phyloP scores from a whole-genome alignment of 1,140 invertebrate species.

The Calephelis nemesis region DNA sequence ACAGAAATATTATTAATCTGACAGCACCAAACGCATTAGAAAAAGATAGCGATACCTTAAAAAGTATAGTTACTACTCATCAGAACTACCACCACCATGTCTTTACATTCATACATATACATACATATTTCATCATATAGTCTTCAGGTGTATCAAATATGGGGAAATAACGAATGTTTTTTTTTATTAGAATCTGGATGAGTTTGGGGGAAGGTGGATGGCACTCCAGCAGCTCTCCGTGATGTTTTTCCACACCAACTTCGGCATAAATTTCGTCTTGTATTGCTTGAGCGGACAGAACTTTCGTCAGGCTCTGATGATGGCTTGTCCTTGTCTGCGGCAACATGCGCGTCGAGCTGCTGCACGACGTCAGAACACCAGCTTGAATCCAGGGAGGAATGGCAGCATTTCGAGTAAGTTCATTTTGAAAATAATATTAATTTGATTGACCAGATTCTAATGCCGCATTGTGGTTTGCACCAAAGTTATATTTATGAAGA shows the following conservation, averaged over 20 bases:
- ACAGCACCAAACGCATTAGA: too few species aligned
- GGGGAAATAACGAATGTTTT: not conserved
- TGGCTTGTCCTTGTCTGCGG: conserved; percentile 42
- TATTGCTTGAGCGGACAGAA: conserved; percentile 91
- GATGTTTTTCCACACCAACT: conserved; percentile 87
- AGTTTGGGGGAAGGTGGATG: conserved; percentile 55
- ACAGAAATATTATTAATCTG: too few species aligned
- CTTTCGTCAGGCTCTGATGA: conserved; percentile 83
- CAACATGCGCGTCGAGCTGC: conserved; percentile 25
- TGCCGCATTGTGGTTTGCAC: too few species aligned
- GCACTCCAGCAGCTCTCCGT: conserved; percentile 81
- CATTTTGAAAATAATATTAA: too few species aligned
- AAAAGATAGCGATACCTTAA: too few species aligned
- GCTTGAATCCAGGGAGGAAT: conserved; percentile 28
- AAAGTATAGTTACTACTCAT: too few species aligned
- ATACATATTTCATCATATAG: conserved; percentile 3
- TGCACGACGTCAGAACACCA: conserved; percentile 32
- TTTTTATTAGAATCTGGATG: conserved; percentile 32
- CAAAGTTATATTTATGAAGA: too few species aligned
- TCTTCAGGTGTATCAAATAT: not conserved
- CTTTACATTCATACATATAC: not conserved
- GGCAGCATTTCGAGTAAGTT: conserved; percentile 55
- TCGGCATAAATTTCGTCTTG: conserved; percentile 92
- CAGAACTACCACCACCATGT: too few species aligned
- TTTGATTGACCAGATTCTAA: too few species aligned